Percentiles rank a stretch among this genome's conserved stretches.
Evolutionary conservation across 2,113 vertebrate genomes (phyloP).

Genomic region (Brachirus orientalis): DNA sequence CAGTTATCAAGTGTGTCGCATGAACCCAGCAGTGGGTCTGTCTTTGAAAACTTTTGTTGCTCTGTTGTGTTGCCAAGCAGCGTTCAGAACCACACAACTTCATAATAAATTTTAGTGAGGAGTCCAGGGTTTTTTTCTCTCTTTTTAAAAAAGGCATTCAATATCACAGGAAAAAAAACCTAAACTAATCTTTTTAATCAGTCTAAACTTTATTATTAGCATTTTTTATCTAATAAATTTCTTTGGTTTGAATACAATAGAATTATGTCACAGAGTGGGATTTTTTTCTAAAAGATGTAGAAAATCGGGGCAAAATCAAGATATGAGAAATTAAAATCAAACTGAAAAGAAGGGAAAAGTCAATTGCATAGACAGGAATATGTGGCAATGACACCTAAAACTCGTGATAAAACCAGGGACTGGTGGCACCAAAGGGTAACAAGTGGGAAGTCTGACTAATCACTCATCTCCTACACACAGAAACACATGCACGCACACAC

Average conservation of each 20-base stretch:
- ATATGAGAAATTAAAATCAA: too few species aligned
- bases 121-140: background rate
- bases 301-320: background rate
- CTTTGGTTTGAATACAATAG: background rate
- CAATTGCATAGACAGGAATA: background rate
- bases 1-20: constrained; percentile 15
- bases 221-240: too few species aligned
- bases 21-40: constrained; percentile 11
- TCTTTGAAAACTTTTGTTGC: constrained; percentile 21
- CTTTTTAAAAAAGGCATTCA: constrained; percentile 19
- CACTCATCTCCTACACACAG: constrained; percentile 17
- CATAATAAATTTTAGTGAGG: constrained; percentile 18
- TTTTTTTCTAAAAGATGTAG: background rate
- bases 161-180: constrained; percentile 11
- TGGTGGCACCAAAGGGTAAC: constrained; percentile 2
- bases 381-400: background rate
- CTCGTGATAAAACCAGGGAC: background rate
- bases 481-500: constrained; percentile 7
- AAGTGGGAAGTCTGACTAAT: constrained; percentile 26
- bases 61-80: constrained; percentile 29
- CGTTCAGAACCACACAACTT: constrained; percentile 34
- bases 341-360: background rate
- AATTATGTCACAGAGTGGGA: background rate
- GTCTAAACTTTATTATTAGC: too few species aligned
- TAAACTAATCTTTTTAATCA: too few species aligned